These are phyloP conservation scores for Pseudomyrmex dendroicus DNA, from an alignment of 1,140 invertebrate species.

Conservation along the genomic window DNA sequence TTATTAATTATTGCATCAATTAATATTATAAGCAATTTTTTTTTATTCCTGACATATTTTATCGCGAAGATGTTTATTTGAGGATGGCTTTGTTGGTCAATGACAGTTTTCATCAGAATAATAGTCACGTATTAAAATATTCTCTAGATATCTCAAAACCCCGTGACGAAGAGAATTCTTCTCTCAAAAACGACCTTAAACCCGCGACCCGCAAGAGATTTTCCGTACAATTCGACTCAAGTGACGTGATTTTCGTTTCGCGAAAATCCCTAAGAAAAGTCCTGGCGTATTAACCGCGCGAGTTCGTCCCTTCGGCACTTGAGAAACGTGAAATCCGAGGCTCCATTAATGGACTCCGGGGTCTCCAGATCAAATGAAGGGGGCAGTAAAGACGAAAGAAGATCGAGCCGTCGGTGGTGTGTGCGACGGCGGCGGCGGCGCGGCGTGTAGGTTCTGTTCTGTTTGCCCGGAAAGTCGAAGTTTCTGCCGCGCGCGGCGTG, in stretches of 20 bases:
- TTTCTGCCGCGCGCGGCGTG: conserved; percentile 67
- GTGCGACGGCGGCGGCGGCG: conserved; percentile 6
- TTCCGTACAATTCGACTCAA: not conserved
- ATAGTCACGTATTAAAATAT: too few species aligned
- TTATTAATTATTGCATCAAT: too few species aligned
- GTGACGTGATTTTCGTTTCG: conserved; percentile 1
- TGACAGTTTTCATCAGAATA: not conserved
- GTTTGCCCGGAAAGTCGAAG: conserved; percentile 78
- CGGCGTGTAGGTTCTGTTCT: conserved; percentile 56
- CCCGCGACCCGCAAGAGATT: not conserved
- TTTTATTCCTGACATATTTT: too few species aligned
- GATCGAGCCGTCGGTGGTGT: conserved; percentile 44
- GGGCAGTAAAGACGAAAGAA: conserved; percentile 66
- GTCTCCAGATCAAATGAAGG: conserved; percentile 76
- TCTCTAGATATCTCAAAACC: too few species aligned
- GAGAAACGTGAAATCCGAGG: conserved; percentile 81
- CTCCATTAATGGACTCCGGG: conserved; percentile 82
- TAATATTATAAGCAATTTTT: too few species aligned
- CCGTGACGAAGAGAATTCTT: too few species aligned
- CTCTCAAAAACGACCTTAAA: not conserved
- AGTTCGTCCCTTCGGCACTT: conserved; percentile 48
- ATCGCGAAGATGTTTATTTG: not conserved
- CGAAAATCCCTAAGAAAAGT: conserved; percentile 35
- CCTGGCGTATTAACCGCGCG: conserved; percentile 9
- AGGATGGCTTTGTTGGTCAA: too few species aligned